Percentiles rank a stretch among this genome's conserved stretches.
Conservation (phyloP, 2,797 vertebrate species). For the Mormyrops boulengeri region DNA sequence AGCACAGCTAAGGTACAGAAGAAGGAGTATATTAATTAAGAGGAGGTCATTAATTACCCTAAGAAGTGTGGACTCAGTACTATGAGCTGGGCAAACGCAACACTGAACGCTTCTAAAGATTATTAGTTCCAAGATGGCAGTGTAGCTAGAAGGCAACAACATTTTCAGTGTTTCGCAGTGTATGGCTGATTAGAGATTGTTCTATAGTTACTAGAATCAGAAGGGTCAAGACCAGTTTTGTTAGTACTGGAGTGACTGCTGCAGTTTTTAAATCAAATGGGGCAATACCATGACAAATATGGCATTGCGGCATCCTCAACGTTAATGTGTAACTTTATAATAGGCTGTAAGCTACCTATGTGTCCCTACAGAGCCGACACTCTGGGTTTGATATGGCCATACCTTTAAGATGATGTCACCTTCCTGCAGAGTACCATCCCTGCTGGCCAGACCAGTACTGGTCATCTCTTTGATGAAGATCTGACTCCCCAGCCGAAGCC, state of each 20-base stretch:
- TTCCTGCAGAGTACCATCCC: slow-evolving; percentile 85
- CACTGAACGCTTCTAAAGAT: not conserved
- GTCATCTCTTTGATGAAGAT: slow-evolving; percentile 99
- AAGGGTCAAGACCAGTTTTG: not conserved
- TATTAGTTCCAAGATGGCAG: not conserved
- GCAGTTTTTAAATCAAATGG: not conserved
- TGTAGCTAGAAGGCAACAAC: not conserved
- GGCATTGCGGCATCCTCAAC: not conserved
- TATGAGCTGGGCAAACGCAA: not conserved
- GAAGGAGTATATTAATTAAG: not conserved
- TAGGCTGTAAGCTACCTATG: not conserved
- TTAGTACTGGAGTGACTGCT: not conserved
- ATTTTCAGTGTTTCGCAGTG: not conserved
- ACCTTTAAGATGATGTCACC: slow-evolving; percentile 97
- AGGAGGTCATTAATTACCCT: not conserved
- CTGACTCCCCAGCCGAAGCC: slow-evolving; percentile 92
- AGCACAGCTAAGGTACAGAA: not conserved
- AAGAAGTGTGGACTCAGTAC: not conserved
- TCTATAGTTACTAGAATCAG: not conserved
- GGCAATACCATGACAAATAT: not conserved
- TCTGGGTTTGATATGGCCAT: not conserved
- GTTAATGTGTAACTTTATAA: not conserved
- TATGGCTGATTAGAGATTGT: not conserved
- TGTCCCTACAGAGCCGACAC: not conserved
- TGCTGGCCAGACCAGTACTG: slow-evolving; percentile 77